phyloP scores from a whole-genome alignment of 2,797 vertebrate genomes.

The Antennarius maculatus region DNA sequence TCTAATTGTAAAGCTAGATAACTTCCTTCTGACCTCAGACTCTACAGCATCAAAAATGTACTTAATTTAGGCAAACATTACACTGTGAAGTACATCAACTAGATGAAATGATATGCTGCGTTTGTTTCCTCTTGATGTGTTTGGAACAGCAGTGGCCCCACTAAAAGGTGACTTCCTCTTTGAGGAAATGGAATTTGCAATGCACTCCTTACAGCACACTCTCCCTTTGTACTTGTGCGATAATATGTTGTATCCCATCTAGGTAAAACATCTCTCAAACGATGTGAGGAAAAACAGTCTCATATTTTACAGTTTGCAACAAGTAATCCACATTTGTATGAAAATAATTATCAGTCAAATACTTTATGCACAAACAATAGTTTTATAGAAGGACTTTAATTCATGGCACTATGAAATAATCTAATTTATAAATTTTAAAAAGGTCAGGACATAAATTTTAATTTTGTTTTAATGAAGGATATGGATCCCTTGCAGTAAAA shows the following conservation, averaged over 20 bases:
- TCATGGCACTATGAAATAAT: not conserved
- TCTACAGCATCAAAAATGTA: constrained; percentile 32
- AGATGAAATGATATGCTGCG: constrained; percentile 60
- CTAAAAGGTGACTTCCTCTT: constrained; percentile 78
- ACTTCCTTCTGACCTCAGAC: constrained; percentile 26
- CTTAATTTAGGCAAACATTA: constrained; percentile 53
- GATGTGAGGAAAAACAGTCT: constrained; percentile 35
- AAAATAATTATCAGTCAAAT: constrained; percentile 8
- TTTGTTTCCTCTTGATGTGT: constrained; percentile 74
- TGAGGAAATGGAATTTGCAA: constrained; percentile 80
- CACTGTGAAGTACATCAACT: constrained; percentile 51
- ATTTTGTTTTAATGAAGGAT: not conserved
- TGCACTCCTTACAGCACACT: constrained; percentile 58
- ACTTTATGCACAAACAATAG: not conserved
- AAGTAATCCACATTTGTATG: not conserved
- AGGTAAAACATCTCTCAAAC: constrained; percentile 33
- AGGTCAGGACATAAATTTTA: not conserved
- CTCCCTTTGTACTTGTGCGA: constrained; percentile 65
- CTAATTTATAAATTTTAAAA: not conserved
- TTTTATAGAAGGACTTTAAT: not conserved
- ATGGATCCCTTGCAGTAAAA: not conserved
- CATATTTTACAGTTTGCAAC: not conserved
- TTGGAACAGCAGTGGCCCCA: constrained; percentile 63
- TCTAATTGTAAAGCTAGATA: not conserved
- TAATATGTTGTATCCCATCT: constrained; percentile 64